Percentiles rank a stretch among this genome's conserved stretches.
Evolutionary conservation across 1,140 invertebrate species (phyloP).

Genomic region (Heliothis subflexa): DNA sequence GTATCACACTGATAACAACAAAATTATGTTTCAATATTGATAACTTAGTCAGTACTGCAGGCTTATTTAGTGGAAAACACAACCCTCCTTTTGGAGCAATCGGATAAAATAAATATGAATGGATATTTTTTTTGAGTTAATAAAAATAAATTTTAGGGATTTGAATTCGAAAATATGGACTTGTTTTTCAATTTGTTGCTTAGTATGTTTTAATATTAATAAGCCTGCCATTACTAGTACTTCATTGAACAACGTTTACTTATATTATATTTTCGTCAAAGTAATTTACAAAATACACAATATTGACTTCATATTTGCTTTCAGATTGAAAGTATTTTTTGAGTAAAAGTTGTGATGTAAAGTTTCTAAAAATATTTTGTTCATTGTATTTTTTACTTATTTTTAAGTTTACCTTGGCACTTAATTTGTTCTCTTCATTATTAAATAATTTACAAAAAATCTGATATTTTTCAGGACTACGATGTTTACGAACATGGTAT

Average conservation of each 20-base stretch:
- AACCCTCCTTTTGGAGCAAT: no score
- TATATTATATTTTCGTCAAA: slow-evolving; percentile 14
- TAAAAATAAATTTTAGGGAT: no score
- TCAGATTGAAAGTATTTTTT: no score
- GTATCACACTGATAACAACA: slow-evolving; percentile 78
- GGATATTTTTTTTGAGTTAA: no score
- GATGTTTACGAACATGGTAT: background rate
- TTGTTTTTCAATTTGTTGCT: no score
- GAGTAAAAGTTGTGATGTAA: no score
- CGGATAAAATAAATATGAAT: no score
- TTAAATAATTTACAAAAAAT: slow-evolving; percentile 15
- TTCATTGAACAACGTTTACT: background rate
- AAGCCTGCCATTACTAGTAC: slow-evolving; percentile 23
- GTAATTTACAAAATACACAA: background rate
- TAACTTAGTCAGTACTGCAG: slow-evolving; percentile 51
- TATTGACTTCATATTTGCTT: no score
- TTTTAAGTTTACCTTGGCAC: background rate
- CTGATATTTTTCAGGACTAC: background rate
- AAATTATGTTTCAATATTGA: slow-evolving; percentile 48
- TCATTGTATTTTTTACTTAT: background rate
- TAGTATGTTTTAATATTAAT: background rate
- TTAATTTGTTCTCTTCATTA: no score
- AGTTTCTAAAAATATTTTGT: no score
- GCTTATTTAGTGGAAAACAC: slow-evolving; percentile 24
- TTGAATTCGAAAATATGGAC: no score